These are phyloP conservation scores for Listronotus bonariensis DNA, from an alignment of 1,140 invertebrate genomes.

Conservation along the genomic window DNA sequence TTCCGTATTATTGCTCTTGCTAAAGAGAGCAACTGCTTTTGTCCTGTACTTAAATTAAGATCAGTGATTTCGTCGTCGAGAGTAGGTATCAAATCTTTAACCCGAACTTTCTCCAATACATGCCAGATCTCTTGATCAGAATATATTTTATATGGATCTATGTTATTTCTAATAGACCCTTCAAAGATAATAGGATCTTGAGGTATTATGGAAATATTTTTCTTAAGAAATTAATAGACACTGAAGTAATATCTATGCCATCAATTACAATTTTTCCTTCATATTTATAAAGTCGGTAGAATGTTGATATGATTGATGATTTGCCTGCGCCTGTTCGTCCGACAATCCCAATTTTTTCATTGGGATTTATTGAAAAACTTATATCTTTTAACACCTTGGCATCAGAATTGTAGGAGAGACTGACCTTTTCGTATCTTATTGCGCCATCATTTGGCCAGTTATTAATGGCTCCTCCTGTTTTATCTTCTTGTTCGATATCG, in stretches of 20 bases:
- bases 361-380: slow-evolving; percentile 64
- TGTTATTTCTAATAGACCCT: slow-evolving; percentile 61
- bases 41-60: slow-evolving; percentile 75
- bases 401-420: slow-evolving; percentile 67
- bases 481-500: slow-evolving; percentile 70
- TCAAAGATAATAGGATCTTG: slow-evolving; percentile 77
- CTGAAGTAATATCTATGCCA: slow-evolving; percentile 37
- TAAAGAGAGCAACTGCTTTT: slow-evolving; percentile 79
- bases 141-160: slow-evolving; percentile 62
- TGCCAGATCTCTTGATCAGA: slow-evolving; percentile 57
- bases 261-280: slow-evolving; percentile 66
- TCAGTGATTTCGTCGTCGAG: slow-evolving; percentile 63
- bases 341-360: slow-evolving; percentile 76
- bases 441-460: slow-evolving; percentile 75
- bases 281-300: slow-evolving; percentile 66
- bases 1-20: slow-evolving; percentile 75
- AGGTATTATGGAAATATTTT: slow-evolving; percentile 82
- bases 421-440: slow-evolving; percentile 71
- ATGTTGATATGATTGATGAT: slow-evolving; percentile 73
- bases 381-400: slow-evolving; percentile 75
- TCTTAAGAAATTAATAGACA: slow-evolving; percentile 52
- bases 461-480: slow-evolving; percentile 48
- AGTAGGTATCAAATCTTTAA: slow-evolving; percentile 44
- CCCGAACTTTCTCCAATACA: slow-evolving; percentile 51
- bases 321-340: slow-evolving; percentile 85